A percentile compares a stretch with the other conserved stretches of the same genome.
These are phyloP conservation scores for Trimorus sp. DNA, from an alignment of 2,888 invertebrate species.

Conservation along the genomic window DNA sequence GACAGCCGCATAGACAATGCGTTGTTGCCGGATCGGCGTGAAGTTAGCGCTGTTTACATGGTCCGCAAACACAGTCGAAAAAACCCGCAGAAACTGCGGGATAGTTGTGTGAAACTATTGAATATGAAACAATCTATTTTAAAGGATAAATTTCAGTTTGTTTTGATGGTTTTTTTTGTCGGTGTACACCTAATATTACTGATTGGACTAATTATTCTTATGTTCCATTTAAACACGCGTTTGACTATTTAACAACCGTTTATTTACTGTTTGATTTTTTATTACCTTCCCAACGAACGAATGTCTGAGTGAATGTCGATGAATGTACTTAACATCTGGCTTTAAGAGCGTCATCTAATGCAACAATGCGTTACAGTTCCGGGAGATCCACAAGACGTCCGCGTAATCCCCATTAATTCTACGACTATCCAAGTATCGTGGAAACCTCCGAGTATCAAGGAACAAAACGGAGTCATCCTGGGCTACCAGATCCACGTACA, in stretches of 20 bases:
- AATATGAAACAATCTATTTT: no score
- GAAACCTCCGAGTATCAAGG: conserved; percentile 95
- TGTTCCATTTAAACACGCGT: conserved; percentile 22
- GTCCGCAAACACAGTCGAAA: no score
- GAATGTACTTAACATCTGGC: conserved; percentile 51
- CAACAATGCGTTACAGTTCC: conserved; percentile 90
- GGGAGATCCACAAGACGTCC: conserved; percentile 97
- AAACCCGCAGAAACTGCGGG: no score
- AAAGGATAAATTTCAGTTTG: no score
- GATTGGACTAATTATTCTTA: conserved; percentile 4
- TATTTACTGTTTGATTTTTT: conserved; percentile 47
- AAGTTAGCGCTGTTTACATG: no score
- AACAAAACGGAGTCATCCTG: conserved; percentile 96
- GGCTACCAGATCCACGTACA: conserved; percentile 98
- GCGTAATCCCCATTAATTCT: conserved; percentile 94
- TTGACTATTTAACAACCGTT: conserved; percentile 58
- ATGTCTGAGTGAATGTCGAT: conserved; percentile 67
- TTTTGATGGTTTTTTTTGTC: no score
- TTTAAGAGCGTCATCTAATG: conserved; percentile 71
- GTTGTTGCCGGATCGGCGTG: no score
- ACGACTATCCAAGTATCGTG: conserved; percentile 97
- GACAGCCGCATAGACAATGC: no score
- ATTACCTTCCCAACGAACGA: conserved; percentile 58
- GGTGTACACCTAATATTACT: no score
- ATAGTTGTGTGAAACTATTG: no score